phyloP scores from a whole-genome alignment of 2,888 invertebrate genomes.

The Mimumesa dahlbomi region DNA sequence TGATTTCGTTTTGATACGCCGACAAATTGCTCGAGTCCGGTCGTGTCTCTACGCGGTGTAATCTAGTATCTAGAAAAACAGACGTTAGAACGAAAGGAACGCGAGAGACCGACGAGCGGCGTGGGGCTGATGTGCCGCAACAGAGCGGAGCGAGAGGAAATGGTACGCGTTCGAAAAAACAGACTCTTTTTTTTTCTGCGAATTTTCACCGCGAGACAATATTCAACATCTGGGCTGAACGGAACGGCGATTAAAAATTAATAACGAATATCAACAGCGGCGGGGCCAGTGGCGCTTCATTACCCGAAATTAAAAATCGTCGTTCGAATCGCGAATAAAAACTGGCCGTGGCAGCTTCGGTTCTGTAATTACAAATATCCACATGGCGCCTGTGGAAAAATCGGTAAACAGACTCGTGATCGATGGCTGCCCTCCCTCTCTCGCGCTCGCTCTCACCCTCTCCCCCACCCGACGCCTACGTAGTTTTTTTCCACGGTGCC shows the following conservation, averaged over 20 bases:
- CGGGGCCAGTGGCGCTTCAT: conserved; percentile 71
- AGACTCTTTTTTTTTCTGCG: conserved; percentile 44
- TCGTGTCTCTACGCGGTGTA: conserved; percentile 48
- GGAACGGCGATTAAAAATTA: conserved; percentile 77
- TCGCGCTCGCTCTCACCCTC: conserved; percentile 11
- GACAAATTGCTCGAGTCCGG: conserved; percentile 72
- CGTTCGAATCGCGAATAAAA: conserved; percentile 72
- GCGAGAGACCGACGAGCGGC: not conserved
- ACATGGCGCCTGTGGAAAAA: conserved; percentile 70
- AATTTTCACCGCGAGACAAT: conserved; percentile 66
- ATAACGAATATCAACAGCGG: conserved; percentile 78
- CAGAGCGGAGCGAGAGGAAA: conserved; percentile 4
- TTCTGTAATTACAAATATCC: conserved; percentile 78
- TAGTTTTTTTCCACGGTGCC: conserved; percentile 58
- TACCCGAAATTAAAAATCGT: conserved; percentile 76
- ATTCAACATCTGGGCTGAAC: conserved; percentile 63
- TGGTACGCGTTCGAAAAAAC: conserved; percentile 20
- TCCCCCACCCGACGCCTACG: conserved; percentile 30
- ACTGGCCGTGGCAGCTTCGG: conserved; percentile 63
- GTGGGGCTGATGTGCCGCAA: conserved; percentile 4
- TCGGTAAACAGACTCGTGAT: conserved; percentile 73
- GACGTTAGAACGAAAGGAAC: not conserved
- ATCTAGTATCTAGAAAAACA: conserved; percentile 32
- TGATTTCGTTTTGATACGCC: conserved; percentile 79
- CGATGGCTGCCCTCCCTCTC: conserved; percentile 60